phyloP scores from a whole-genome alignment of 2,113 vertebrate species.

The Crypturellus undulatus region DNA sequence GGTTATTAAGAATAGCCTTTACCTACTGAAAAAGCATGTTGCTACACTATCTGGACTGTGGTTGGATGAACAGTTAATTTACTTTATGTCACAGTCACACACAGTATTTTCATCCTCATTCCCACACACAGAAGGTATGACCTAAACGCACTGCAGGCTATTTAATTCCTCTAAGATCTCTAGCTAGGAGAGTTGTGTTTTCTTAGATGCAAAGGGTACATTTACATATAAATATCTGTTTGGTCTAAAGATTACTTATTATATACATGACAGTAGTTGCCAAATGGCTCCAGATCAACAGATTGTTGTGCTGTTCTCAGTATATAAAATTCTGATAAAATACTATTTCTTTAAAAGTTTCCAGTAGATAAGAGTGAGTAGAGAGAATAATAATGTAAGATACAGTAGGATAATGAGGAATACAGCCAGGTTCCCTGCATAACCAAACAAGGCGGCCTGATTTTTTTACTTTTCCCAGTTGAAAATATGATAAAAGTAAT shows the following conservation, averaged over 20 bases:
- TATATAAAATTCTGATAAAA: fast-evolving
- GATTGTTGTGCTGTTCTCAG: not conserved
- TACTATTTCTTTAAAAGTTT: not conserved
- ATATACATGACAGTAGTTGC: not conserved
- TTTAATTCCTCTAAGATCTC: not conserved
- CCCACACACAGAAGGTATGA: not conserved
- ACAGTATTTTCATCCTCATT: not conserved
- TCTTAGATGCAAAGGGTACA: not conserved
- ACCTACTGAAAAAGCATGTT: not conserved
- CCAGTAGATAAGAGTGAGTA: not conserved
- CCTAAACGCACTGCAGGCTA: not conserved
- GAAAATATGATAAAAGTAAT: not conserved
- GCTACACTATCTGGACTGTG: not conserved
- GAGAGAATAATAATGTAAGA: not conserved
- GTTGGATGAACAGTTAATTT: not conserved
- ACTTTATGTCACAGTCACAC: not conserved
- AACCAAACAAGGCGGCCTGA: not conserved
- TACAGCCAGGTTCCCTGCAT: not conserved
- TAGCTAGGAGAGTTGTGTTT: not conserved
- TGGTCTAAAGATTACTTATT: not conserved
- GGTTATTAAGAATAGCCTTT: not conserved
- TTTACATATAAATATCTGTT: not conserved
- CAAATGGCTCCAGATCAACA: not conserved
- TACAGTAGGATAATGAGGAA: not conserved
- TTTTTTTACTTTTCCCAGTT: not conserved